Evolutionary conservation across 2,797 vertebrate genomes (phyloP).

Genomic region (Gambusia yucatana): DNA sequence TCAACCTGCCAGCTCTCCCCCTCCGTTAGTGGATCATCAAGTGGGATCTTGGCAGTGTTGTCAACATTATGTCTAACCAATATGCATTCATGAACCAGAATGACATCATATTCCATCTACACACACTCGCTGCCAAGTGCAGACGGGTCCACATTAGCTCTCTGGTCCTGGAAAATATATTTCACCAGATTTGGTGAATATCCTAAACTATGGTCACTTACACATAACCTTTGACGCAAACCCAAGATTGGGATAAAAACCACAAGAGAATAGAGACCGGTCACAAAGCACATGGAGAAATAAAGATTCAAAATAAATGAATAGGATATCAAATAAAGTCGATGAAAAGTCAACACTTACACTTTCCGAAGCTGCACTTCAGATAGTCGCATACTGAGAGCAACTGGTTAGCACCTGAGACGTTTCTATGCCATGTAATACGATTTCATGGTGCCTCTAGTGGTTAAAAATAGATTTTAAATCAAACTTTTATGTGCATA

Average conservation of each 20-base stretch:
- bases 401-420: not conserved
- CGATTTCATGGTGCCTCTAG: not conserved
- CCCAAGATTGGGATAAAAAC: not conserved
- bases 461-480: not conserved
- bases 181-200: not conserved
- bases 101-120: not conserved
- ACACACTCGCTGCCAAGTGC: not conserved
- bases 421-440: not conserved
- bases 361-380: not conserved
- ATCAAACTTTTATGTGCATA: not conserved
- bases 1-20: not conserved
- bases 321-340: not conserved
- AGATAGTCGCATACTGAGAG: not conserved
- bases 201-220: not conserved
- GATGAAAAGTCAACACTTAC: not conserved
- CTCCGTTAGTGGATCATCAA: not conserved
- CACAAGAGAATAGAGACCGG: not conserved
- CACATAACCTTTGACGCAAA: not conserved
- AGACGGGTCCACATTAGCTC: not conserved
- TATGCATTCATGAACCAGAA: not conserved
- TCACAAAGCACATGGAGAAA: not conserved
- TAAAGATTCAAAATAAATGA: not conserved
- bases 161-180: not conserved
- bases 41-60: not conserved
- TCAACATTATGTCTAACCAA: not conserved